phyloP scores from a whole-genome alignment of 2,888 invertebrate genomes.

The Sphaerophoria taeniata region DNA sequence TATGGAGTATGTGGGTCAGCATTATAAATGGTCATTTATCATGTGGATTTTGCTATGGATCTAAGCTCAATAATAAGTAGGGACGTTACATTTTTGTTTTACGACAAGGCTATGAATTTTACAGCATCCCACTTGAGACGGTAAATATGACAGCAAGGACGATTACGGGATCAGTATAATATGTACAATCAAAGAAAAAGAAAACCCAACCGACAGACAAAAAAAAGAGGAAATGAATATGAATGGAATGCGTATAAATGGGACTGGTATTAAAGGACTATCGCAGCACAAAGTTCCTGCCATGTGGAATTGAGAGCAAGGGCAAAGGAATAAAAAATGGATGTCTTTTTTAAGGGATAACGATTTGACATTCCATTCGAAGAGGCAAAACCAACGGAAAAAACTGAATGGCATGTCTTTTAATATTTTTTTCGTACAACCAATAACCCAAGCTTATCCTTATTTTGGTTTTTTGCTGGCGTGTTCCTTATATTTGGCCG shows the following conservation, averaged over 20 bases:
- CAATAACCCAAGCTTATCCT: conserved; percentile 48
- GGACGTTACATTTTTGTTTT: conserved; percentile 35
- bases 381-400: conserved; percentile 38
- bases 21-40: conserved; percentile 69
- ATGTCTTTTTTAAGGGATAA: conserved; percentile 61
- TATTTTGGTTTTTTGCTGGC: not conserved
- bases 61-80: conserved; percentile 32
- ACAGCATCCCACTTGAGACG: conserved; percentile 64
- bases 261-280: conserved; percentile 67
- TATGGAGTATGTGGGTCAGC: conserved; percentile 57
- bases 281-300: conserved; percentile 51
- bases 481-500: conserved; percentile 56
- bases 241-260: conserved; percentile 69
- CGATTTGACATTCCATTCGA: conserved; percentile 66
- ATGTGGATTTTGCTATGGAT: conserved; percentile 44
- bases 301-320: conserved; percentile 71
- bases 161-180: not conserved
- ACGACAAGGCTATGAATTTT: conserved; percentile 70
- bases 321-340: conserved; percentile 69
- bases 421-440: conserved; percentile 53
- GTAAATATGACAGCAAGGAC: conserved; percentile 61
- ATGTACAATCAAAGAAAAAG: conserved; percentile 36
- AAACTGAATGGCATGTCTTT: conserved; percentile 61
- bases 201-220: not conserved
- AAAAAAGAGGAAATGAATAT: conserved; percentile 60